Percentiles rank a stretch among this genome's conserved stretches.
phyloP scores from a whole-genome alignment of 2,797 vertebrate species.

The Babyrousa celebensis region DNA sequence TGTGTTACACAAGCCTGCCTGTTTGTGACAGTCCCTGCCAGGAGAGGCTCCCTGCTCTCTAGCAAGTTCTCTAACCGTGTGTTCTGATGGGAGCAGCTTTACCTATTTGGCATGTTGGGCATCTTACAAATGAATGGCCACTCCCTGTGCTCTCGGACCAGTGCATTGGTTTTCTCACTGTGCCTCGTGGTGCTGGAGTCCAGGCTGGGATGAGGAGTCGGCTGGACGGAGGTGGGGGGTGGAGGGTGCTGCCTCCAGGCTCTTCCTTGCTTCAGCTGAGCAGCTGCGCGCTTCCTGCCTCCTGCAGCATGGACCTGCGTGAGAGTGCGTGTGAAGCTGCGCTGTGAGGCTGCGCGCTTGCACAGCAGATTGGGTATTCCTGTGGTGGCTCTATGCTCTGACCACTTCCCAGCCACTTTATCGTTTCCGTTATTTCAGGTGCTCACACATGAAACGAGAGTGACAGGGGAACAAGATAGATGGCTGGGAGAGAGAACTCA shows the following conservation, averaged over 20 bases:
- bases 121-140: conserved; percentile 11
- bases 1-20: not conserved
- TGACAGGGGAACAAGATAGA: not conserved
- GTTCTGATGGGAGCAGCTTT: conserved; percentile 47
- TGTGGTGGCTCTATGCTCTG: not conserved
- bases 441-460: not conserved
- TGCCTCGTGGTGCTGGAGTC: not conserved
- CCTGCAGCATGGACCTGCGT: not conserved
- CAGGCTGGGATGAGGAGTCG: not conserved
- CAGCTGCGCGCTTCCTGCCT: not conserved
- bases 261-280: not conserved
- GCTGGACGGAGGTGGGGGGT: not conserved
- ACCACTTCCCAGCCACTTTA: not conserved
- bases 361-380: not conserved
- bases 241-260: not conserved
- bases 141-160: not conserved
- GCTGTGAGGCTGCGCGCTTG: not conserved
- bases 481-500: not conserved
- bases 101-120: not conserved
- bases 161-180: not conserved
- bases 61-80: not conserved
- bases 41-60: conserved; percentile 8
- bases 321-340: not conserved
- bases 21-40: not conserved
- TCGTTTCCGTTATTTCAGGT: not conserved